Conservation (phyloP, 92 coral and sea anemone genomes). For the Metridium senile region DNA sequence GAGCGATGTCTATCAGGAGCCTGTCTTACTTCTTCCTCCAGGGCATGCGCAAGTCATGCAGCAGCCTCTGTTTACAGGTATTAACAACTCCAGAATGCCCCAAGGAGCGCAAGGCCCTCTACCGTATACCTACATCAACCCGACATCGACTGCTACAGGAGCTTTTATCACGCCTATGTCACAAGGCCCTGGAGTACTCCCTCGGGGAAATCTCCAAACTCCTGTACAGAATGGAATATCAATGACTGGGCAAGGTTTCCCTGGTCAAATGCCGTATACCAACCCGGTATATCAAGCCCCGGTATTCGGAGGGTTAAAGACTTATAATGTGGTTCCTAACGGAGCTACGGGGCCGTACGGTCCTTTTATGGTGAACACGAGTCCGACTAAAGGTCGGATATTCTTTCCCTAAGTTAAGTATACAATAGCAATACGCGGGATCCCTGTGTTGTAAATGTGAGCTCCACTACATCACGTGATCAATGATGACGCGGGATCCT, state of each 20-base stretch:
- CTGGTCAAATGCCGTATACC: slow-evolving; percentile 47
- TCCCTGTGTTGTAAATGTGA: slow-evolving; percentile 3
- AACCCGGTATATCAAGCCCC: slow-evolving; percentile 67
- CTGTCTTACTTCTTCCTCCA: slow-evolving; percentile 76
- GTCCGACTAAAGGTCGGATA: slow-evolving; percentile 65
- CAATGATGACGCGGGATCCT: background rate
- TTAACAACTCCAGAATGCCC: slow-evolving; percentile 59
- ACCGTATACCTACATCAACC: slow-evolving; percentile 73
- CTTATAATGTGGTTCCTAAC: slow-evolving; percentile 68
- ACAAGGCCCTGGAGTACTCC: slow-evolving; percentile 59
- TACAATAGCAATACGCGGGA: background rate
- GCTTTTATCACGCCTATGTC: slow-evolving; percentile 64
- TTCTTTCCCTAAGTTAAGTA: slow-evolving; percentile 53
- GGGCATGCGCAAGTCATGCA: slow-evolving; percentile 74
- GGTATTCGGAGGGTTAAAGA: slow-evolving; percentile 63
- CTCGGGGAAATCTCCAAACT: slow-evolving; percentile 66
- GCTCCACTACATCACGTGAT: background rate
- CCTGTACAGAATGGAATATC: slow-evolving; percentile 66
- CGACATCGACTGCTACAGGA: slow-evolving; percentile 50
- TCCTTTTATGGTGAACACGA: slow-evolving; percentile 66
- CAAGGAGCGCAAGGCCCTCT: slow-evolving; percentile 59
- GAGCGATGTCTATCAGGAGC: slow-evolving; percentile 65
- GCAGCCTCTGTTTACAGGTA: slow-evolving; percentile 80
- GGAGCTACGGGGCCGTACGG: slow-evolving; percentile 72
- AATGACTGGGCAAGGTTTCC: slow-evolving; percentile 58